Evolutionary conservation across 2,113 vertebrate genomes (phyloP).

Genomic region (Leucosticte australis): DNA sequence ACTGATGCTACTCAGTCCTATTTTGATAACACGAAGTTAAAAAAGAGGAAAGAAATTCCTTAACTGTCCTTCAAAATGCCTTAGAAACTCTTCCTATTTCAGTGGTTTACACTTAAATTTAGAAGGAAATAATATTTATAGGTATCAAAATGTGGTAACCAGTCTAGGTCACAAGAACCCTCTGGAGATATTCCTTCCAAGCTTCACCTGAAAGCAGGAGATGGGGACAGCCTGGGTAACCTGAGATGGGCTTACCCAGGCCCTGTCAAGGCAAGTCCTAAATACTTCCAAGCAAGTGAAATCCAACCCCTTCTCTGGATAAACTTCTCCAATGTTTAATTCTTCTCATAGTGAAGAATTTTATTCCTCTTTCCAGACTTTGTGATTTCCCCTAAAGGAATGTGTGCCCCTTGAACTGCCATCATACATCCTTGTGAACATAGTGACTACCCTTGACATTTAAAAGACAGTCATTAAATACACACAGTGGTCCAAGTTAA

Average conservation of each 20-base stretch:
- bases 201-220: not conserved
- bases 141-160: not conserved
- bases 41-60: not conserved
- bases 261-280: not conserved
- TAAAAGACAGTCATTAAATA: not conserved
- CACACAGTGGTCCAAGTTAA: not conserved
- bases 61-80: not conserved
- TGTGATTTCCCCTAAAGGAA: not conserved
- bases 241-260: not conserved
- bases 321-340: not conserved
- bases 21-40: not conserved
- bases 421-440: not conserved
- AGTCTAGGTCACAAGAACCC: not conserved
- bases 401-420: not conserved
- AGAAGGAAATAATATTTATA: not conserved
- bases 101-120: not conserved
- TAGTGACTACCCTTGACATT: accelerated
- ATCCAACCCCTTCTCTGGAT: not conserved
- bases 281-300: not conserved
- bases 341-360: not conserved
- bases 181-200: not conserved
- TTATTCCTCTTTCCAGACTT: not conserved
- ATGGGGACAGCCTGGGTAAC: not conserved
- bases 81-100: not conserved
- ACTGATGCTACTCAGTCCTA: not conserved